Evolutionary conservation across 2,797 vertebrate species (phyloP).

Genomic region (Lemur catta): DNA sequence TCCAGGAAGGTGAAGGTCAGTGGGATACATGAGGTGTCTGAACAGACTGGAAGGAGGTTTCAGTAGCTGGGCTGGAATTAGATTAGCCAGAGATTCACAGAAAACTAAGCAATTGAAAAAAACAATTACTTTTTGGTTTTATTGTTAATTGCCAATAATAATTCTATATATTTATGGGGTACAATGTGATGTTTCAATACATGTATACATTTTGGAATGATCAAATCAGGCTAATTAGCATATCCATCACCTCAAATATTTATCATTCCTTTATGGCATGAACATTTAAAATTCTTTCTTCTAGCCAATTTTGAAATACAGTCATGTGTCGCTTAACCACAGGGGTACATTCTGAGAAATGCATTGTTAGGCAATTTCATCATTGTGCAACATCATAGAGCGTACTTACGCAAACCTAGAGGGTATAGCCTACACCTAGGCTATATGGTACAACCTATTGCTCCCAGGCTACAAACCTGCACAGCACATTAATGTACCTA

Average conservation of each 20-base stretch:
- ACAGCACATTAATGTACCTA: not conserved
- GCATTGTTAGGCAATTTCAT: not conserved
- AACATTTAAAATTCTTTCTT: not conserved
- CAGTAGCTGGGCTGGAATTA: not conserved
- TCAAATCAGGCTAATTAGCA: not conserved
- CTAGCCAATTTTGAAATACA: not conserved
- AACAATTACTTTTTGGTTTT: not conserved
- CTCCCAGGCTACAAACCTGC: not conserved
- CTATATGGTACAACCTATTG: not conserved
- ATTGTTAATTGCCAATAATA: not conserved
- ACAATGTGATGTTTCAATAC: not conserved
- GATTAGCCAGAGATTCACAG: not conserved
- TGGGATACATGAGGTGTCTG: not conserved
- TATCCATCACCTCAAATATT: not conserved
- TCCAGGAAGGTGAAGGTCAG: not conserved
- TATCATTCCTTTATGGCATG: not conserved
- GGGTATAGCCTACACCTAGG: not conserved
- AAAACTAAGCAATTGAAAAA: slow-evolving; percentile 11
- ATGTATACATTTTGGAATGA: not conserved
- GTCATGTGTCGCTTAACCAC: not conserved
- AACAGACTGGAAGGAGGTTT: not conserved
- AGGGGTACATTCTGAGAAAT: not conserved
- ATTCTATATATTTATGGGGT: not conserved
- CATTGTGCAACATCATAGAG: not conserved
- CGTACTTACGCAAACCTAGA: not conserved